Conservation (phyloP, 2,797 vertebrate genomes). For the Phrynocephalus guinanensis region DNA sequence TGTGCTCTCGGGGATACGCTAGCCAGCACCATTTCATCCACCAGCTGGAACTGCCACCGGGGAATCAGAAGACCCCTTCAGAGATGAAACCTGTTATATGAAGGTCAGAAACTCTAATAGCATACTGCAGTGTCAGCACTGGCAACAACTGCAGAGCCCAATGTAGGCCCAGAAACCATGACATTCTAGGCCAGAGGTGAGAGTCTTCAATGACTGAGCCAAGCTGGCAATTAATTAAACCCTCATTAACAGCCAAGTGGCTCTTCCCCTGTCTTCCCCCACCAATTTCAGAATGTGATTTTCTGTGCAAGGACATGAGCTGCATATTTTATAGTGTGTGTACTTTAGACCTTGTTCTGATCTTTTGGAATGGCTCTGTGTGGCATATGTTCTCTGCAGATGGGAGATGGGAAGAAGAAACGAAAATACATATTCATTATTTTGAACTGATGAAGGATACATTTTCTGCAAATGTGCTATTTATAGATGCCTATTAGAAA, state of each 20-base stretch:
- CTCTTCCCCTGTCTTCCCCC: constrained; percentile 20
- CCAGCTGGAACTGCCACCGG: constrained; percentile 70
- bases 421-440: constrained; percentile 67
- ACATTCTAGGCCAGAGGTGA: constrained; percentile 71
- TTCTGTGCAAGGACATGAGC: constrained; percentile 64
- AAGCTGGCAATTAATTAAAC: constrained; percentile 73
- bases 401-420: constrained; percentile 64
- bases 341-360: constrained; percentile 64
- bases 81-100: constrained; percentile 68
- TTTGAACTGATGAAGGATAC: constrained; percentile 51
- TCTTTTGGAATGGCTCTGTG: constrained; percentile 60
- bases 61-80: constrained; percentile 58
- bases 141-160: constrained; percentile 66
- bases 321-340: constrained; percentile 73
- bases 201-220: constrained; percentile 67
- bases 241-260: constrained; percentile 69
- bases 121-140: constrained; percentile 71
- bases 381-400: constrained; percentile 72
- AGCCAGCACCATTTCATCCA: constrained; percentile 65
- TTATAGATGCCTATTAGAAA: constrained; percentile 28
- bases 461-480: constrained; percentile 32
- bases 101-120: constrained; percentile 66
- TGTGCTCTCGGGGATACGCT: constrained; percentile 61
- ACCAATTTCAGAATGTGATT: constrained; percentile 58
- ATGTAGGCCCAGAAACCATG: constrained; percentile 65